Conservation (phyloP, 2,888 invertebrate species). For the Altica lythri region DNA sequence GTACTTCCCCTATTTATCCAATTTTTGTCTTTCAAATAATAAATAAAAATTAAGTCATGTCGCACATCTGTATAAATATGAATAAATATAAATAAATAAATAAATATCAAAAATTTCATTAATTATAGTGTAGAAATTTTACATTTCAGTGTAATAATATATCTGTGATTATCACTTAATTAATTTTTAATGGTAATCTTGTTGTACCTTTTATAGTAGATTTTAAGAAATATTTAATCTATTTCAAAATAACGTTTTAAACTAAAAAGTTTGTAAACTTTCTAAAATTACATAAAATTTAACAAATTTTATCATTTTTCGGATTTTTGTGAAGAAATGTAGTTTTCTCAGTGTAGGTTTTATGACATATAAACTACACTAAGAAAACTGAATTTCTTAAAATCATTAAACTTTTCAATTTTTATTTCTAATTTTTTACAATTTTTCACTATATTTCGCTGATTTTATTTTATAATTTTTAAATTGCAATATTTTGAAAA, state of each 20-base stretch:
- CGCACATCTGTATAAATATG: constrained; percentile 30
- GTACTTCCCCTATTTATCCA: constrained; percentile 10
- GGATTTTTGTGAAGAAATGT: too few relatives aligned
- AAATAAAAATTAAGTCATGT: constrained; percentile 28
- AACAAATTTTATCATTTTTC: too few relatives aligned
- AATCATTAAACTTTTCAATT: too few relatives aligned
- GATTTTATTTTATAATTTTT: too few relatives aligned
- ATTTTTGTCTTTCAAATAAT: constrained; percentile 23
- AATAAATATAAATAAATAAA: too few relatives aligned
- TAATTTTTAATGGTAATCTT: constrained; percentile 45
- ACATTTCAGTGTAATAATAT: constrained; percentile 27
- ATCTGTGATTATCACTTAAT: constrained; percentile 36
- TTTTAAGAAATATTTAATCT: constrained; percentile 30
- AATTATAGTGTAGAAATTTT: constrained; percentile 17
- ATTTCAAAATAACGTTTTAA: constrained; percentile 34
- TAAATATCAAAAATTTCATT: constrained; percentile 36
- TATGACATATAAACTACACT: too few relatives aligned
- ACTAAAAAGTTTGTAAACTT: constrained; percentile 1
- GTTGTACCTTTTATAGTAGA: constrained; percentile 42
- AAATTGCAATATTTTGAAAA: too few relatives aligned
- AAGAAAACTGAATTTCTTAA: too few relatives aligned
- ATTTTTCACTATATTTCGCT: too few relatives aligned
- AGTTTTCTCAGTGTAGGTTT: too few relatives aligned
- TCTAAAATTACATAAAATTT: constrained; percentile 20
- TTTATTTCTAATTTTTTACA: too few relatives aligned